Evolutionary conservation across 2,888 invertebrate species (phyloP).

Genomic region (Chymomyza fuscimana): DNA sequence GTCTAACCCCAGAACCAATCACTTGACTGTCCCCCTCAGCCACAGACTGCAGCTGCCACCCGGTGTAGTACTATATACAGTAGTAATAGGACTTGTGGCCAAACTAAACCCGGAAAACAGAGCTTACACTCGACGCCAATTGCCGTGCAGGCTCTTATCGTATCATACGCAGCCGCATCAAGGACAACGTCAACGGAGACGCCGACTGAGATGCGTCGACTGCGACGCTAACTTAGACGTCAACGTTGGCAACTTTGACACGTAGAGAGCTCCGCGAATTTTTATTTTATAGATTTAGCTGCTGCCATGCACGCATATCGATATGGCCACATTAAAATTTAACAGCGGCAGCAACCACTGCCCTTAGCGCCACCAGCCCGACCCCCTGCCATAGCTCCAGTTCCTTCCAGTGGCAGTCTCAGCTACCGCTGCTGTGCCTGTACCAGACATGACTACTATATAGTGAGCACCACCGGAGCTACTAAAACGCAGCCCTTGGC

Average conservation of each 20-base stretch:
- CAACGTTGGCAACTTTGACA: slow-evolving; percentile 37
- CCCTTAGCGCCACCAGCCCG: background rate
- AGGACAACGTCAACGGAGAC: background rate
- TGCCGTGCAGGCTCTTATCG: slow-evolving; percentile 17
- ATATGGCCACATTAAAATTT: slow-evolving; percentile 78
- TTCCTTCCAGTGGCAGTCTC: background rate
- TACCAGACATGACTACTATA: background rate
- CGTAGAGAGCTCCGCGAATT: slow-evolving; percentile 56
- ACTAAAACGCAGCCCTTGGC: slow-evolving; percentile 55
- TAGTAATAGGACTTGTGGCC: slow-evolving; percentile 25
- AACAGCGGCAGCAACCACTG: slow-evolving; percentile 49
- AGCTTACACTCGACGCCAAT: background rate
- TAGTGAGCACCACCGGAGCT: slow-evolving; percentile 27
- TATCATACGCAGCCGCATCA: slow-evolving; percentile 7
- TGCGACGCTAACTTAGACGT: background rate
- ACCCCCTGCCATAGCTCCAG: background rate
- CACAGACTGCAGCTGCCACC: slow-evolving; percentile 2
- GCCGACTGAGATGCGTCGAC: background rate
- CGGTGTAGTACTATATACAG: slow-evolving; percentile 18
- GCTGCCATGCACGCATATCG: slow-evolving; percentile 67
- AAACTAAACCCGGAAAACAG: slow-evolving; percentile 15
- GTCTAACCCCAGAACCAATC: background rate
- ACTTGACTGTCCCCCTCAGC: background rate
- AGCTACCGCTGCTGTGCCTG: slow-evolving; percentile 15
- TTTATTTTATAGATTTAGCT: slow-evolving; percentile 62